phyloP scores from a whole-genome alignment of 2,888 invertebrate genomes.

The Drosophila hamatofila region DNA sequence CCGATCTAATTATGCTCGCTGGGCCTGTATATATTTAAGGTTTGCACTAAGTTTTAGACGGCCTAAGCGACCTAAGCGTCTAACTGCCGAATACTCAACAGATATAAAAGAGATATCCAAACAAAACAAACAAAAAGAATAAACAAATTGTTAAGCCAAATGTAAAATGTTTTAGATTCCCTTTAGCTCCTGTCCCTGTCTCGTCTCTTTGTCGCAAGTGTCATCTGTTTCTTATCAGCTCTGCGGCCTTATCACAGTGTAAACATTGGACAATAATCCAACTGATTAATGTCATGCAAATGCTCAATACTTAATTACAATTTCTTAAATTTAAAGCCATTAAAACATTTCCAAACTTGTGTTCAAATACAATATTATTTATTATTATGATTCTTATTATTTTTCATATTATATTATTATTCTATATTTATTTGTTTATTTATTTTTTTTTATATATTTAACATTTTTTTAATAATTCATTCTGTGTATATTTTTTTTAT shows the following conservation, averaged over 20 bases:
- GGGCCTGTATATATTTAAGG: conserved; percentile 9
- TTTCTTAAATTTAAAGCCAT: background rate
- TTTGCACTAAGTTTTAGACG: conserved; percentile 10
- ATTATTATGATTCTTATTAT: background rate
- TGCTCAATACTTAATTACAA: background rate
- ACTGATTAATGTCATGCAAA: background rate
- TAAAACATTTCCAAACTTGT: background rate
- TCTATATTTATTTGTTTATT: too few relatives aligned
- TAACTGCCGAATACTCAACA: conserved; percentile 47
- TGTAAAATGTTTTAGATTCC: conserved; percentile 13
- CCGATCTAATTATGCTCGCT: background rate
- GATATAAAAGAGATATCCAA: conserved; percentile 16
- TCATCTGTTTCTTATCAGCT: background rate
- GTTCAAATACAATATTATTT: background rate
- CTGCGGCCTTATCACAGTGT: background rate
- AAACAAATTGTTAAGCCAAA: conserved; percentile 33
- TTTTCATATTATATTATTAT: too few relatives aligned
- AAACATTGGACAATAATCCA: background rate
- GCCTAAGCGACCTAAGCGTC: conserved; percentile 7
- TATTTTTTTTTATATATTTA: too few relatives aligned
- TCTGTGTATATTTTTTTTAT: too few relatives aligned
- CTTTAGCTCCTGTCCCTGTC: background rate
- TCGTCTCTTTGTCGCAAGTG: background rate
- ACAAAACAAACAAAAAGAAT: conserved; percentile 17
- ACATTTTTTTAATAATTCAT: too few relatives aligned